A percentile compares a stretch with the other conserved stretches of the same genome.
These are phyloP conservation scores for Procambarus clarkii DNA, from an alignment of 1,140 invertebrate genomes.

Conservation along the genomic window DNA sequence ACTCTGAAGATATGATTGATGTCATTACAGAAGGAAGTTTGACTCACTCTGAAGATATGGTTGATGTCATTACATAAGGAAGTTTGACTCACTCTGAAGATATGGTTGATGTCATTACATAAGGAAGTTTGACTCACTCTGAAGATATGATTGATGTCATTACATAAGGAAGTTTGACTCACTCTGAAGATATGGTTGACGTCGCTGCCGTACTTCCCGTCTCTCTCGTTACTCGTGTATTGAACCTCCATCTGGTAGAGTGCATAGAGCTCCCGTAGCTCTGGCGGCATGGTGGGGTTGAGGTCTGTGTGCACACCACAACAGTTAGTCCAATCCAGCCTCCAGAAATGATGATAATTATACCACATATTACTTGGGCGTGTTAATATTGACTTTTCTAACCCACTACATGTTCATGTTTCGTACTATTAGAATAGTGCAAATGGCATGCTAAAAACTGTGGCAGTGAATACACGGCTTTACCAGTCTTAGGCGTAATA, in stretches of 20 bases:
- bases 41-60: slow-evolving; percentile 69
- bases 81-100: slow-evolving; percentile 65
- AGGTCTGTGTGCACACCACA: slow-evolving; percentile 48
- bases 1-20: too few relatives aligned
- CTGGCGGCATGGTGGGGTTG: slow-evolving; percentile 80
- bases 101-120: slow-evolving; percentile 65
- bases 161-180: background rate
- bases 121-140: too few relatives aligned
- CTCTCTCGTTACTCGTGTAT: slow-evolving; percentile 59
- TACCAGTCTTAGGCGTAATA: too few relatives aligned
- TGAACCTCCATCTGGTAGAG: slow-evolving; percentile 85
- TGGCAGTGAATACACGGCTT: too few relatives aligned
- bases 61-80: slow-evolving; percentile 41
- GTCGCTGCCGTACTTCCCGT: slow-evolving; percentile 62
- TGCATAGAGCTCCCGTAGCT: slow-evolving; percentile 89
- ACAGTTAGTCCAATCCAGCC: background rate
- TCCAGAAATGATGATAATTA: too few relatives aligned
- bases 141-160: too few relatives aligned
- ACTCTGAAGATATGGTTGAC: slow-evolving; percentile 70
- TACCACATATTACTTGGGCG: too few relatives aligned
- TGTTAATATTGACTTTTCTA: too few relatives aligned
- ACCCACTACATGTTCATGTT: too few relatives aligned
- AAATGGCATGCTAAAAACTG: too few relatives aligned
- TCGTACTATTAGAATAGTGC: too few relatives aligned
- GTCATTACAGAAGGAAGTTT: too few relatives aligned